These are phyloP conservation scores for Hirtodrosophila histrioides DNA, from an alignment of 2,888 invertebrate genomes.

Conservation along the genomic window DNA sequence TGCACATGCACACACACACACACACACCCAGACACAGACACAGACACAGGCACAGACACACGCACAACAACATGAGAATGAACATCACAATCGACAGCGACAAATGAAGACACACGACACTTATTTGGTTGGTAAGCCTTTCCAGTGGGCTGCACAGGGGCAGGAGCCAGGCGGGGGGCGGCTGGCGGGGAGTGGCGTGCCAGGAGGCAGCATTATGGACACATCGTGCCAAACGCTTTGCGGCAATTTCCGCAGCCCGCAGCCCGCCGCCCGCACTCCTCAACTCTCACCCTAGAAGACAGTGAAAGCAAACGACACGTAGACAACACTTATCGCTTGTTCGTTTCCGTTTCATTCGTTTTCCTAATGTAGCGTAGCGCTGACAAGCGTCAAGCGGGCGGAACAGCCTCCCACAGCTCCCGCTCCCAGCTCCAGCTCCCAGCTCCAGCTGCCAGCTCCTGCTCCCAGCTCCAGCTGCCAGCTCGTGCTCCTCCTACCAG, in stretches of 20 bases:
- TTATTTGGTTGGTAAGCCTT: constrained; percentile 73
- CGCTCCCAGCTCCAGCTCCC: background rate
- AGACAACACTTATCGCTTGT: constrained; percentile 79
- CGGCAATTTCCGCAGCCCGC: constrained; percentile 64
- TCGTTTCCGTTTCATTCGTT: constrained; percentile 83
- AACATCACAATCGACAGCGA: constrained; percentile 71
- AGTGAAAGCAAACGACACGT: constrained; percentile 61
- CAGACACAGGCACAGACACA: constrained; percentile 7
- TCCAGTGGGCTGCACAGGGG: constrained; percentile 28
- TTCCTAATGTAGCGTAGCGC: constrained; percentile 82
- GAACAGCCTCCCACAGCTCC: constrained; percentile 28
- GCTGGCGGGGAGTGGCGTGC: constrained; percentile 22
- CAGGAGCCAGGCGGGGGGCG: constrained; percentile 6
- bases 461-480: background rate
- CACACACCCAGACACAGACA: constrained; percentile 9
- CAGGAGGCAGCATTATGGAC: constrained; percentile 66
- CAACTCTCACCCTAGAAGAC: background rate
- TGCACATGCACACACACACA: constrained; percentile 52
- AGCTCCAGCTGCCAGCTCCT: background rate
- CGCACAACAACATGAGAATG: constrained; percentile 22
- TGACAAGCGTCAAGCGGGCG: constrained; percentile 72
- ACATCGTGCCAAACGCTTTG: constrained; percentile 64
- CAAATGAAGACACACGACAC: constrained; percentile 79
- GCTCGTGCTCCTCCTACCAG: background rate
- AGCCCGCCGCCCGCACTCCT: background rate